These are phyloP conservation scores for Dolichallabes microphthalmus DNA, from an alignment of 2,113 vertebrate species.

Conservation along the genomic window DNA sequence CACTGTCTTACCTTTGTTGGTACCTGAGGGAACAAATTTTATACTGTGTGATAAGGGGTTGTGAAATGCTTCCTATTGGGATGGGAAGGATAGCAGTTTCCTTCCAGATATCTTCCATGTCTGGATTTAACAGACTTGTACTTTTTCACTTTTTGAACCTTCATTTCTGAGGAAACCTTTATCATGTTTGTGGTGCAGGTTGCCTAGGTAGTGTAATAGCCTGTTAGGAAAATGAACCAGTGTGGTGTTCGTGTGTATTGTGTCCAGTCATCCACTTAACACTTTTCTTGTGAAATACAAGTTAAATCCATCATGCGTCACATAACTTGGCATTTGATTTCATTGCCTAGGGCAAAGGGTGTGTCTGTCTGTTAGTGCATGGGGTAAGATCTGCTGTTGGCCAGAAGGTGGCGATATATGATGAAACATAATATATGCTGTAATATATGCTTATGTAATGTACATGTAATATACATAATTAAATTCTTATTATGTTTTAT, in stretches of 20 bases:
- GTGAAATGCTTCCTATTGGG: background rate
- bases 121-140: background rate
- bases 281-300: background rate
- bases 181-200: constrained; percentile 28
- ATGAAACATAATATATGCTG: background rate
- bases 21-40: background rate
- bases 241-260: constrained; percentile 31
- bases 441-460: background rate
- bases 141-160: background rate
- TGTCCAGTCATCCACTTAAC: constrained; percentile 28
- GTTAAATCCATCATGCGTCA: constrained; percentile 41
- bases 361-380: background rate
- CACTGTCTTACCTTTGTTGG: background rate
- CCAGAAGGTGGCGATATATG: constrained; percentile 35
- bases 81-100: constrained; percentile 7
- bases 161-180: background rate
- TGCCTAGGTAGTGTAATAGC: constrained; percentile 9
- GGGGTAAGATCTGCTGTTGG: background rate
- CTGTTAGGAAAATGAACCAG: constrained; percentile 20
- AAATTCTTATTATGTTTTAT: background rate
- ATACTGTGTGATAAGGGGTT: background rate
- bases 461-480: background rate
- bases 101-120: constrained; percentile 17
- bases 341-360: background rate
- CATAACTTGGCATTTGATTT: background rate